Base-by-base conservation (phyloP, 2,888 invertebrate species). In the Schizaphis graminum region DNA sequence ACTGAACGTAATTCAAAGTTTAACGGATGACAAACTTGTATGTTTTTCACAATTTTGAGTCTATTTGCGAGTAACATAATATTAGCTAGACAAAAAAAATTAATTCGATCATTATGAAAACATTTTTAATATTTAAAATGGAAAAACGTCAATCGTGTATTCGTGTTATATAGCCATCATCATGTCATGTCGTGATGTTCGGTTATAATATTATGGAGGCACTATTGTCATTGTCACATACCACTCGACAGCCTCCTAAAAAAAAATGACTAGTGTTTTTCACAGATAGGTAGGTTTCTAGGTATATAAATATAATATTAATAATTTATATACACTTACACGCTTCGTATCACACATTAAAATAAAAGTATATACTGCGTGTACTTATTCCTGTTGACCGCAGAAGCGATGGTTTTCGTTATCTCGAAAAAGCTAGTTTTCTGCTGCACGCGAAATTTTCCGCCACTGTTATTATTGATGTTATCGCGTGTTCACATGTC, bases 401-500 rank as follows among this genome's bases (percentile, higher is more conserved):
- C 35, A 77, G 35, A 41, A 77, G 77, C 35, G 21, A 77, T 21
- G 35, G 77, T 21, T 77, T 77, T 77, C 77, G 77, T 41, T 77
- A 77, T 77, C 77, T 21, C 35, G 77, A 35, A 77, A 77, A 77
- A 77, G 8, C 35, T 77, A 41, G 53, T 53, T 88, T 88, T 88
- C 53, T 24, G n/a, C 11, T 53, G 35, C 88, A 88, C 88, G 88
- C 88, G 24, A 88, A 53, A 88, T 49, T 88, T 53, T 35, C n/a
- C 88, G 35, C 88, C 44, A 57, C 89, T 41, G 28, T 89, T 88
- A 88, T 88, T 53, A 88, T 57, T 4, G 88, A 88, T 88, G 88
- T 53, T 88, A 88, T 88, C 88, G 49, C 35, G 88, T 49, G 53
- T 53, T 88, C 53, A 53, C n/a, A n/a, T 88, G 35, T 53, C 88